A percentile compares a stretch with the other conserved stretches of the same genome.
These are phyloP conservation scores for Numenius phaeopus DNA, from an alignment of 2,797 vertebrate genomes.

Conservation along the genomic window DNA sequence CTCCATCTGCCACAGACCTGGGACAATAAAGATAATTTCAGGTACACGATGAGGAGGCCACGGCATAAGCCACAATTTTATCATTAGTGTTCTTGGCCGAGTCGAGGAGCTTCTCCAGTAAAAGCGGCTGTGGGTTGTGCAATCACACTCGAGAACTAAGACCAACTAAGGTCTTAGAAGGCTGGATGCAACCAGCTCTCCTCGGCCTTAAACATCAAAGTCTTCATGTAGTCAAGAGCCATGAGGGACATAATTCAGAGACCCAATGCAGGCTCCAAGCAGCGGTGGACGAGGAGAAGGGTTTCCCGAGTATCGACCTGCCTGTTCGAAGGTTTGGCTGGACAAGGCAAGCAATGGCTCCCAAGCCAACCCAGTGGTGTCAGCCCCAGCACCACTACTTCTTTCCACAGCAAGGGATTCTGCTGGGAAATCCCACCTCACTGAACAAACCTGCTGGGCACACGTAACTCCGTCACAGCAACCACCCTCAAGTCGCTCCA, in stretches of 20 bases:
- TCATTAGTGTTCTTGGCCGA: background rate
- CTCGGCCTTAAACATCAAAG: background rate
- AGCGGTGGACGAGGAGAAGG: fast-evolving
- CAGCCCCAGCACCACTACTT: fast-evolving
- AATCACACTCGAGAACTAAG: fast-evolving
- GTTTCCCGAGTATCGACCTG: background rate
- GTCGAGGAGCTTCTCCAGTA: background rate
- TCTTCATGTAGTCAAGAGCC: background rate
- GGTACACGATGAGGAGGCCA: background rate
- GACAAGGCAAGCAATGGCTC: background rate
- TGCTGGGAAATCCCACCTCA: background rate
- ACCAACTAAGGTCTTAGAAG: background rate
- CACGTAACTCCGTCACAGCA: background rate
- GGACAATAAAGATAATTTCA: background rate
- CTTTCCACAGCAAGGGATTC: background rate
- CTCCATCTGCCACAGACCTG: background rate
- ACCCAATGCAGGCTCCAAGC: background rate
- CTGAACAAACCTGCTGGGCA: background rate
- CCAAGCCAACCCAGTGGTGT: fast-evolving
- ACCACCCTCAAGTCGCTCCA: background rate
- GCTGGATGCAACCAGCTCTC: background rate
- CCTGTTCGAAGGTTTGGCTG: background rate
- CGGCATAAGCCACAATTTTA: background rate
- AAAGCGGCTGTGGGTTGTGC: fast-evolving
- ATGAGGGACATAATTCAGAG: background rate